These are phyloP conservation scores for Germaria angustata DNA, from an alignment of 2,888 invertebrate genomes.

Conservation along the genomic window DNA sequence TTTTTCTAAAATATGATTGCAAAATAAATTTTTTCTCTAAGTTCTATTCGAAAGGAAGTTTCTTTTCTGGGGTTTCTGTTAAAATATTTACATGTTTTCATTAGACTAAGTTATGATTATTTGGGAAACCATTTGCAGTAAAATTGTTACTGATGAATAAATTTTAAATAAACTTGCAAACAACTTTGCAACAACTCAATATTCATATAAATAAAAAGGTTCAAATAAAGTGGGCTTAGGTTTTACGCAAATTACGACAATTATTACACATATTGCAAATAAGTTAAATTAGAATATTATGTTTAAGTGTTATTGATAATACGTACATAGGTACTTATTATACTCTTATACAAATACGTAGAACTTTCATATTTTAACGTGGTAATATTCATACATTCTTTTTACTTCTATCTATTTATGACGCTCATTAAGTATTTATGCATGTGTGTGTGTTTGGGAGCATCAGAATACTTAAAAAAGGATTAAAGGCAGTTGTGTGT, in stretches of 20 bases:
- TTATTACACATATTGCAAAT: background rate
- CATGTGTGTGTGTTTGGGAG: background rate
- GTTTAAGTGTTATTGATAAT: background rate
- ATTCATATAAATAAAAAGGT: background rate
- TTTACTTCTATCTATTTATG: background rate
- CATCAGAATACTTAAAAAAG: background rate
- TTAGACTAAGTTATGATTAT: background rate
- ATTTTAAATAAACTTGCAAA: background rate
- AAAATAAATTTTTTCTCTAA: background rate
- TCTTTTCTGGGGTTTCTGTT: background rate
- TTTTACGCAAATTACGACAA: background rate
- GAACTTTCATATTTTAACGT: background rate
- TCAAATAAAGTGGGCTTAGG: background rate
- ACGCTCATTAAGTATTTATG: background rate
- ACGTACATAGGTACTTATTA: background rate
- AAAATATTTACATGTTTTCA: constrained; percentile 35
- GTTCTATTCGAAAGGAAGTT: constrained; percentile 2
- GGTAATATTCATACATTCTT: background rate
- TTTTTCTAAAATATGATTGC: background rate
- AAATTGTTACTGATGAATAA: constrained; percentile 11
- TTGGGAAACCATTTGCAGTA: constrained; percentile 53
- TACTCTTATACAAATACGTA: background rate
- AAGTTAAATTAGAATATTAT: background rate
- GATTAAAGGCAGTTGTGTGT: constrained; percentile 57
- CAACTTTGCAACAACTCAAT: background rate